A percentile compares a stretch with the other conserved stretches of the same genome.
Evolutionary conservation across 2,888 invertebrate genomes (phyloP).

Genomic region (Lymantria monacha): DNA sequence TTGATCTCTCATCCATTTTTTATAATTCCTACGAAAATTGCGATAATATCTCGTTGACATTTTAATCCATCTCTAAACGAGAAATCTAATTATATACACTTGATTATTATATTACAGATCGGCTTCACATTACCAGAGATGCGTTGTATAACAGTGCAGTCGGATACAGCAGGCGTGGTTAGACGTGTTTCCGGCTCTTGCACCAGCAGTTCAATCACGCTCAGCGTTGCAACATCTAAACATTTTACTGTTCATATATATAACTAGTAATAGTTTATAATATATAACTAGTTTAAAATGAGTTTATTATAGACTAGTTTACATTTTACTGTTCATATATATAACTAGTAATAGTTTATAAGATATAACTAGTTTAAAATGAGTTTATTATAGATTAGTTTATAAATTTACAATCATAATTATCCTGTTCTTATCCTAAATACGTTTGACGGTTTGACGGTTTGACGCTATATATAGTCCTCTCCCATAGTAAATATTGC

Average conservation of each 20-base stretch:
- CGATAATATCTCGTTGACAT: too few relatives aligned
- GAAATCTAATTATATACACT: too few relatives aligned
- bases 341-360: conserved; percentile 20
- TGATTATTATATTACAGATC: conserved; percentile 35
- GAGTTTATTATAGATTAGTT: too few relatives aligned
- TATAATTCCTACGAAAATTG: too few relatives aligned
- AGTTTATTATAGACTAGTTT: too few relatives aligned
- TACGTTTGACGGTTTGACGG: too few relatives aligned
- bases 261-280: conserved; percentile 15
- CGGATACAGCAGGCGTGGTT: conserved; percentile 35
- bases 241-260: conserved; percentile 42
- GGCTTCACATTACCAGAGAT: conserved; percentile 35
- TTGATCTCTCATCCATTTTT: too few relatives aligned
- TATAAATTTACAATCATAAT: too few relatives aligned
- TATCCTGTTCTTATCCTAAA: too few relatives aligned
- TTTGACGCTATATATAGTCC: too few relatives aligned
- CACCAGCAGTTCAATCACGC: conserved; percentile 35
- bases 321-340: conserved; percentile 40
- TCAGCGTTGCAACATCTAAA: conserved; percentile 32
- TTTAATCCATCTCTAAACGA: too few relatives aligned
- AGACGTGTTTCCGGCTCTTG: conserved; percentile 39
- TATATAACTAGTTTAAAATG: neutral
- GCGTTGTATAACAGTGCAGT: conserved; percentile 43
- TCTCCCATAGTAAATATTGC: too few relatives aligned
- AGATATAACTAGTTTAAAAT: neutral